Evolutionary conservation across 2,113 vertebrate genomes (phyloP), one percentile per base, ranked within the genome.

Genomic region (Tychaedon coryphoeus): DNA sequence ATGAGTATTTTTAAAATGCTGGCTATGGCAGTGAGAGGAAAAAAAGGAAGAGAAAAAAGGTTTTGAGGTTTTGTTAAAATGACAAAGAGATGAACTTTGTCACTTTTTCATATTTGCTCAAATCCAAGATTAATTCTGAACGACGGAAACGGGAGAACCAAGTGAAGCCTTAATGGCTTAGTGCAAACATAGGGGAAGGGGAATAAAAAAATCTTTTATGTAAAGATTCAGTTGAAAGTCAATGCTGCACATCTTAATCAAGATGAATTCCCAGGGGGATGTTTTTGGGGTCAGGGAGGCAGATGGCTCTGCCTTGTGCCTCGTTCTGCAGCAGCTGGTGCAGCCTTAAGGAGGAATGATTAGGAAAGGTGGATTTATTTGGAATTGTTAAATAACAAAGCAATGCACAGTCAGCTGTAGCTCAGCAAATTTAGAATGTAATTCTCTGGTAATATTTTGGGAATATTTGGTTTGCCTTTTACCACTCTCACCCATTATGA

Each of bases 221-320:
- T 66, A 90, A 57, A 50, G 56, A 53, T 62, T 43, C 12, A 7
- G 23, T 29, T 61, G 79, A 9, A 93, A 95, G 71, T 38, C 74
- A 92, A 26, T 14, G 38, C 82, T 88, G 65, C 92, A 83, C 70
- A 14, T 94, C 88, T 97, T 95, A 93, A 95, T 95, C 88, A 94
- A 40, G 76, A 12, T 74, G 42, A 53, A 48, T 50, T 72, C 79
- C 4, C 83, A 56, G 86, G 33, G 62, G 82, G 75, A 48, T 60
- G 69, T 87, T 96, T 95, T 56, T 47, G 42, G 88, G 93, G 90
- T 96, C 93, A 57, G 29, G 79, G 28, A 94, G 79, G 76, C 96
- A 95, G 94, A 96, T 92, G 77, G 93, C 88, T 96, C 80, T 47
- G 86, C 69, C 8, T 34, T 40, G 90, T 75, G 86, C 17, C 88